A percentile compares a stretch with the other conserved stretches of the same genome.
Conservation (phyloP, 2,797 vertebrate genomes). For the Siniperca obscura region DNA sequence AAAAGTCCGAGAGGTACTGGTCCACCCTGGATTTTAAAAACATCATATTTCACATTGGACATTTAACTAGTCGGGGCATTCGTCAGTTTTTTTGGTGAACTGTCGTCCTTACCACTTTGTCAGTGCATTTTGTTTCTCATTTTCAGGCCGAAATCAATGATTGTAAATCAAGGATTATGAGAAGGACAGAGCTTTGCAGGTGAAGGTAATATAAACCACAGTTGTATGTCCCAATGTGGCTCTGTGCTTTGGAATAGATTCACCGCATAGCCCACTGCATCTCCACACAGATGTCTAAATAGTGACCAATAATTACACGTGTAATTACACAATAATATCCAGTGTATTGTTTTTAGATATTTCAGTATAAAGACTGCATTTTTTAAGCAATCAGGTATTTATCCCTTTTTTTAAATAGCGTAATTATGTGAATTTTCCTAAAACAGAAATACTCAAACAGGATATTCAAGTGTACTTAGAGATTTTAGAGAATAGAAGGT, state of each 20-base stretch:
- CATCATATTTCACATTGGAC: not conserved
- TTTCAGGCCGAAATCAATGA: slow-evolving; percentile 80
- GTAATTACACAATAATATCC: not conserved
- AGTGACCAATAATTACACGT: not conserved
- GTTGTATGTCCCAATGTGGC: slow-evolving; percentile 47
- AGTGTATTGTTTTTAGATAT: not conserved
- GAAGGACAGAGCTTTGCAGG: slow-evolving; percentile 19
- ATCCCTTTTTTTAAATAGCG: not conserved
- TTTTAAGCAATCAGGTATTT: not conserved
- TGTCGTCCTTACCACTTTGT: not conserved
- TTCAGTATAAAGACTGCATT: not conserved
- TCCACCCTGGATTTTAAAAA: not conserved
- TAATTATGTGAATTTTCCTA: slow-evolving; percentile 5
- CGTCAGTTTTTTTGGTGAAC: not conserved
- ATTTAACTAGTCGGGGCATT: not conserved
- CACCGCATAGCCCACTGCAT: not conserved
- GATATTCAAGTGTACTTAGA: not conserved
- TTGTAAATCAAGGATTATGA: slow-evolving; percentile 76
- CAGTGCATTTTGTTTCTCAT: slow-evolving; percentile 3
- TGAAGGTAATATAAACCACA: slow-evolving; percentile 51
- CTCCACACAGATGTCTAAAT: not conserved
- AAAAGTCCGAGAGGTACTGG: slow-evolving; percentile 79
- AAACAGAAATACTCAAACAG: not conserved
- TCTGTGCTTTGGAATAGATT: slow-evolving; percentile 3
- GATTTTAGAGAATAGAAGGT: not conserved